These are phyloP conservation scores for Girardinichthys multiradiatus DNA, from an alignment of 2,113 vertebrate genomes.

Conservation along the genomic window DNA sequence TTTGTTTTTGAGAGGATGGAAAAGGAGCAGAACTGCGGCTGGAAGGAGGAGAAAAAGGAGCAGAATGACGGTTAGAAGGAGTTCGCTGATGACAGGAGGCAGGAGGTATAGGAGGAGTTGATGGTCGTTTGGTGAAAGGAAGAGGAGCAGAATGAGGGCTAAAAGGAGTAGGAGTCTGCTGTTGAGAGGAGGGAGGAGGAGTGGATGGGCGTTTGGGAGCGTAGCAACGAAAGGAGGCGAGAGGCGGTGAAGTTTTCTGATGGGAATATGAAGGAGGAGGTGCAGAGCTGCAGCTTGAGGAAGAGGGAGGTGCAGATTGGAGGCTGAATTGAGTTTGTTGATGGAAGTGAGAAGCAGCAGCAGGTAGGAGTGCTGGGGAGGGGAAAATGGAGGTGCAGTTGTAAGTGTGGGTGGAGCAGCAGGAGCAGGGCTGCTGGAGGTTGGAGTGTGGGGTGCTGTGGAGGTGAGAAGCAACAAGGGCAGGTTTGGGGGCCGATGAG, in stretches of 20 bases:
- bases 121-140: conserved; percentile 4
- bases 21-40: too few species aligned
- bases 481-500: conserved; percentile 31
- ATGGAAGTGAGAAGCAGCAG: conserved; percentile 48
- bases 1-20: neutral
- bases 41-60: neutral
- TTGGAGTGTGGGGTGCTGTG: conserved; percentile 79
- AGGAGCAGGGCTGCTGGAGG: conserved; percentile 75
- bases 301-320: conserved; percentile 49
- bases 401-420: conserved; percentile 76
- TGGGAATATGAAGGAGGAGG: conserved; percentile 34
- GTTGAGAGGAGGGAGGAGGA: conserved; percentile 10
- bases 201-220: conserved; percentile 8
- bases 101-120: conserved; percentile 11
- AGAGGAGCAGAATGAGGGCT: conserved; percentile 6
- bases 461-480: conserved; percentile 42
- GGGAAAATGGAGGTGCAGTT: conserved; percentile 65
- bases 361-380: conserved; percentile 50
- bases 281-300: conserved; percentile 68
- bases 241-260: conserved; percentile 61
- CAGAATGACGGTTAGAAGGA: neutral
- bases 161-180: conserved; percentile 10
- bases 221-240: conserved; percentile 27
- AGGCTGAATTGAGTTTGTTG: conserved; percentile 54
- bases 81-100: conserved; percentile 26